Percentiles rank a stretch among this genome's conserved stretches.
Conservation (phyloP, 2,888 invertebrate genomes). For the Drosophila lutescens region DNA sequence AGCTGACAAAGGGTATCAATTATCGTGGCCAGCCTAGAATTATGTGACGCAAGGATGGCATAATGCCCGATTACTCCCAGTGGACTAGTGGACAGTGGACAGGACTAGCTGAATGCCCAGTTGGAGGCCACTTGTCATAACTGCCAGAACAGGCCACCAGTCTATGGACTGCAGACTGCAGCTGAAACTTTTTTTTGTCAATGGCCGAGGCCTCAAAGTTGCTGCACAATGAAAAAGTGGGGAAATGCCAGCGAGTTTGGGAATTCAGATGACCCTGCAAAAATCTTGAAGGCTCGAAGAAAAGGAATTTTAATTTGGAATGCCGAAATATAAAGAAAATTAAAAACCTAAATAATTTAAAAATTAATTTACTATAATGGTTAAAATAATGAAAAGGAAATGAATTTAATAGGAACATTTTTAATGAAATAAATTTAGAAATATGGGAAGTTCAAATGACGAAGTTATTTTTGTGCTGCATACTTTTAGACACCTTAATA, state of each 20-base stretch:
- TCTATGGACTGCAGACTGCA: conserved; percentile 38
- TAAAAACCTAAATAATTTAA: no score
- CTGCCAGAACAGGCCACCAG: conserved; percentile 43
- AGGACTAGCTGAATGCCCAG: conserved; percentile 7
- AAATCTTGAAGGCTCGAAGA: neutral
- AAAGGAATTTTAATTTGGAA: neutral
- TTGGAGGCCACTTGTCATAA: conserved; percentile 68
- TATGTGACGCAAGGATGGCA: conserved; percentile 68
- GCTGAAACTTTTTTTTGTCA: conserved; percentile 68
- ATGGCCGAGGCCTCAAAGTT: conserved; percentile 72
- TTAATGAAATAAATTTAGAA: no score
- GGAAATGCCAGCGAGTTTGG: neutral
- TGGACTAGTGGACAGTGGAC: conserved; percentile 50
- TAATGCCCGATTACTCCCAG: conserved; percentile 73
- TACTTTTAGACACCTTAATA: no score
- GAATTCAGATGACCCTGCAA: neutral
- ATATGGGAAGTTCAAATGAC: no score
- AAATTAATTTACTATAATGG: no score
- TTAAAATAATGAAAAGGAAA: no score
- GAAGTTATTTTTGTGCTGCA: no score
- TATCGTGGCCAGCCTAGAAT: conserved; percentile 52
- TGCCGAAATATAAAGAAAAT: no score
- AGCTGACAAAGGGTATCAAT: conserved; percentile 50
- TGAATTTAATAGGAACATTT: no score
- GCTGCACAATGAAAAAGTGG: conserved; percentile 22